A percentile compares a stretch with the other conserved stretches of the same genome.
Conservation (phyloP, 2,797 vertebrate species). For the Orientallactaga sibirica region DNA sequence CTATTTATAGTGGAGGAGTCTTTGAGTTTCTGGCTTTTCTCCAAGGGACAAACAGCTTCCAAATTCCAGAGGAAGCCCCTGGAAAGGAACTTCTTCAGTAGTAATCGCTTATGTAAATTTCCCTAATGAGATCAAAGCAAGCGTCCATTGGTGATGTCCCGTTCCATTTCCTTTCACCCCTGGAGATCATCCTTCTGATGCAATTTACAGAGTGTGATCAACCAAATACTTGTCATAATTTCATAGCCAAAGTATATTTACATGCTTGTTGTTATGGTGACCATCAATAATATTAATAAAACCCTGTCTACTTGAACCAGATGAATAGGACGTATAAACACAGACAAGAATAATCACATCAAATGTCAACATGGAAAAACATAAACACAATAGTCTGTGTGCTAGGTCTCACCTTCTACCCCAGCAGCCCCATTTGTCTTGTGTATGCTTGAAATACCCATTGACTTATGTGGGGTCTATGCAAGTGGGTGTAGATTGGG, state of each 20-base stretch:
- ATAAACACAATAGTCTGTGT: conserved; percentile 52
- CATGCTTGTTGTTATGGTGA: conserved; percentile 74
- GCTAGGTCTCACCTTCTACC: not conserved
- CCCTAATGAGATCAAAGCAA: conserved; percentile 77
- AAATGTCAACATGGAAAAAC: conserved; percentile 64
- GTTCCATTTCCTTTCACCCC: conserved; percentile 75
- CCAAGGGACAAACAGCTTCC: conserved; percentile 60
- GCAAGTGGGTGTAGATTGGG: not conserved
- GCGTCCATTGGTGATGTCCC: conserved; percentile 53
- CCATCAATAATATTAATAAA: conserved; percentile 84
- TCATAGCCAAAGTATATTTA: conserved; percentile 73
- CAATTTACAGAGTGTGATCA: conserved; percentile 82
- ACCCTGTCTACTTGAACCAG: conserved; percentile 71
- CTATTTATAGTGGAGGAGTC: conserved; percentile 56
- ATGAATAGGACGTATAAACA: conserved; percentile 77
- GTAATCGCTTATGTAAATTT: conserved; percentile 70
- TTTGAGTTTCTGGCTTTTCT: conserved; percentile 69
- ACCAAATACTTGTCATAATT: conserved; percentile 80
- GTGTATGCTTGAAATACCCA: not conserved
- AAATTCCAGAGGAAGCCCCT: conserved; percentile 68
- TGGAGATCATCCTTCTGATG: conserved; percentile 67
- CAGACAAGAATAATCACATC: conserved; percentile 76
- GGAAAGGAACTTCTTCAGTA: conserved; percentile 67
- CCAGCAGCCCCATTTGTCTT: conserved; percentile 21
- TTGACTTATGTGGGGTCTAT: not conserved